Conservation (phyloP, 2,888 invertebrate genomes). For the Clusia tigrina region DNA sequence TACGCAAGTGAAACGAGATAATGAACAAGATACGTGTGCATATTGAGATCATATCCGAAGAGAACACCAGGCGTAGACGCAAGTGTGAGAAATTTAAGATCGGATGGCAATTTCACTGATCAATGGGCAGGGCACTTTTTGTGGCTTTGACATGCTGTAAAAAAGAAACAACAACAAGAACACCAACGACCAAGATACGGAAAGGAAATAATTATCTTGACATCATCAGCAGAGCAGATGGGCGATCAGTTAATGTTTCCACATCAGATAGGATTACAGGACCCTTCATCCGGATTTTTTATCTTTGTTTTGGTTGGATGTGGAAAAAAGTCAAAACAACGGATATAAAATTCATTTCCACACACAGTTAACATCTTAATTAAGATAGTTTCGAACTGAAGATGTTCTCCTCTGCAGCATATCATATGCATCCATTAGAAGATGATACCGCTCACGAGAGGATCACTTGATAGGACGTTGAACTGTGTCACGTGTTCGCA, state of each 20-base stretch:
- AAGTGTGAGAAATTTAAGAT: slow-evolving; percentile 27
- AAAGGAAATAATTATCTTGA: slow-evolving; percentile 33
- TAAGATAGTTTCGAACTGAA: too few species aligned
- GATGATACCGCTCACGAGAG: too few species aligned
- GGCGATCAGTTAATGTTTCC: slow-evolving; percentile 20
- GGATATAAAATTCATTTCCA: too few species aligned
- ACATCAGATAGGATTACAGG: background rate
- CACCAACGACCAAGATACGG: slow-evolving; percentile 8
- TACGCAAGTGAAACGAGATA: background rate
- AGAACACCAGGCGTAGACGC: background rate
- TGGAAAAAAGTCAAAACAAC: too few species aligned
- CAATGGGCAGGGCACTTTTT: slow-evolving; percentile 27
- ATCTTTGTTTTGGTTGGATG: too few species aligned
- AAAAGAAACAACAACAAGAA: background rate
- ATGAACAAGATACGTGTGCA: background rate
- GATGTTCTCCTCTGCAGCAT: too few species aligned
- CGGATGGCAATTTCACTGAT: slow-evolving; percentile 39
- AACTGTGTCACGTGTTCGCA: too few species aligned
- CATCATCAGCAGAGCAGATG: slow-evolving; percentile 36
- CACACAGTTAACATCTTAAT: too few species aligned
- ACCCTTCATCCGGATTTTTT: too few species aligned
- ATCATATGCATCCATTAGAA: too few species aligned
- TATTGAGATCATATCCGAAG: slow-evolving; percentile 7
- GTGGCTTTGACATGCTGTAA: background rate
- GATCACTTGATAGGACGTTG: too few species aligned